Evolutionary conservation across 2,797 vertebrate species (phyloP), one percentile per base, ranked within the genome.

Genomic region (Poecilia picta): DNA sequence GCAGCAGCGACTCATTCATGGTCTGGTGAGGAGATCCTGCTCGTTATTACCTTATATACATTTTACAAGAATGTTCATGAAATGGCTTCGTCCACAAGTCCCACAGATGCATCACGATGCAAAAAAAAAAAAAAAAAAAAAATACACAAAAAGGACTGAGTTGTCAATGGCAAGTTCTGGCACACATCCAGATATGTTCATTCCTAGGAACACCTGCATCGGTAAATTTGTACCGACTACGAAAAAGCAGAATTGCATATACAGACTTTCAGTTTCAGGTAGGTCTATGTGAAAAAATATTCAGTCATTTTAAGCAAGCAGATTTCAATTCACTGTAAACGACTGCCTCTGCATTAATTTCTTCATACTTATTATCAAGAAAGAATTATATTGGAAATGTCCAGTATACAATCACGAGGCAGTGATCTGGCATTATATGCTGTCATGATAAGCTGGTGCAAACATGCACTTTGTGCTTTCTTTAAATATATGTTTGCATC

Each of bases 1-100:
- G 94, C 94, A 89, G 92, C 77, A 90, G 92, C 91, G 89, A 94
- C 93, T 95, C 94, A 95, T 95, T 95, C 93, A 95, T 94, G 92
- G 94, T 89, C 92, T 89, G 86, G 95, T 93, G 93, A 89, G 87
- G 87, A 94, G 92, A 93, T 94, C 88, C 89, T 91, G 92, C 93
- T 89, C 91, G 92, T 92, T 93, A 94, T 94, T 95, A 94, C 92
- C 93, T 93, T 94, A 92, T 91, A 92, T 91, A 93, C 91, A 89
- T 91, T 91, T 94, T 94, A 89, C 80, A 91, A 87, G 85, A 90
- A 84, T 89, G 93, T 85, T 89, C 93, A 91, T 92, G 93, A 95
- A 94, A 93, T 94, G 88, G 89, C 92, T 91, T 83, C 92, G 81
- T 87, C 85, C 76, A 73, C 86, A 91, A 36, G 20, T 85, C 86